These are phyloP conservation scores for Pseudorhiza aurosa DNA, from an alignment of 30 jellyfish, hydroid and myxozoan species.

Conservation along the genomic window DNA sequence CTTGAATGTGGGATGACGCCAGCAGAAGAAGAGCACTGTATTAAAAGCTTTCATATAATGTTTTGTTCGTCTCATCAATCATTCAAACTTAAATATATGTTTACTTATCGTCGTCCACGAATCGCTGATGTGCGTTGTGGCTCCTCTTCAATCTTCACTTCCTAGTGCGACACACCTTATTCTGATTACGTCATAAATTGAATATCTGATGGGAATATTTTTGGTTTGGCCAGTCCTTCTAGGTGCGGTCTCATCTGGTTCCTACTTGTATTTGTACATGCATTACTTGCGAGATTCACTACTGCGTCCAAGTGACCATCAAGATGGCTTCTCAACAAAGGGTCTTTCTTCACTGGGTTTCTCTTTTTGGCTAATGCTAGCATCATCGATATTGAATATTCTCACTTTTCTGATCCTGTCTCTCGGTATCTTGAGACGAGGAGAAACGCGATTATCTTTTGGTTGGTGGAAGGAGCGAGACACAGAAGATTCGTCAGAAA, in stretches of 20 bases:
- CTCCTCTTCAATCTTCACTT: too few species aligned
- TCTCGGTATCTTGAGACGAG: slow-evolving; percentile 4
- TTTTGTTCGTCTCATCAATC: too few species aligned
- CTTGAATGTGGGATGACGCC: too few species aligned
- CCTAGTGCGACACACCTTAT: too few species aligned
- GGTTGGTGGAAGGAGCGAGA: not conserved
- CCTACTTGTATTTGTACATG: slow-evolving; percentile 14
- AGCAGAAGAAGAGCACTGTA: too few species aligned
- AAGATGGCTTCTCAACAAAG: slow-evolving; percentile 35
- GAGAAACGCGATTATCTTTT: not conserved
- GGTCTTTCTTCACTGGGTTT: not conserved
- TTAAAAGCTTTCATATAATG: too few species aligned
- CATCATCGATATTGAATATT: not conserved
- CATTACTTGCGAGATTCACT: not conserved
- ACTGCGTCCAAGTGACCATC: slow-evolving; percentile 7
- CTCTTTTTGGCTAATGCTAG: slow-evolving; percentile 32
- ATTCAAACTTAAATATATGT: too few species aligned
- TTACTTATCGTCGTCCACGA: too few species aligned
- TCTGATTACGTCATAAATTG: not conserved
- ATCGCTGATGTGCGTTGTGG: too few species aligned
- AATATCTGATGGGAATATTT: not conserved
- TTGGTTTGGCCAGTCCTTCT: not conserved
- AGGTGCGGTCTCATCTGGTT: slow-evolving; percentile 11
- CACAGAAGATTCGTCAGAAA: not conserved
- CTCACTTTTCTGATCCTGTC: slow-evolving; percentile 5